Evolutionary conservation across 1,140 invertebrate species (phyloP), one percentile per base, ranked within the genome.

Genomic region (Arctopsyche grandis): DNA sequence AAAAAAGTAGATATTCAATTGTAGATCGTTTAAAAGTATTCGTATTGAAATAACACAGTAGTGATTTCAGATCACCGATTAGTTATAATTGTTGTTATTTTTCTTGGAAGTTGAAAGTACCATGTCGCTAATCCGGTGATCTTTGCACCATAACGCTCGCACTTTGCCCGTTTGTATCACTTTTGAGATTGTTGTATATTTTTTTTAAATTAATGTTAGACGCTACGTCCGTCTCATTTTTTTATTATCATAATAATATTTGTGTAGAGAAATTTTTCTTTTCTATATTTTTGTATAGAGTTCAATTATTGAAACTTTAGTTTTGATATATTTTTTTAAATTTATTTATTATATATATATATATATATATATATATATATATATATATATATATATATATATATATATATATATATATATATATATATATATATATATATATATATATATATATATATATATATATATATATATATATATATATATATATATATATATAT

Each of bases 21-120:
- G 56, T 60, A 60, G 56, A 60, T 19, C 9, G 16, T 60, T 60
- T 60, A 7, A 21, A 60, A 60, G n/a, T 60, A 60, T 60, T 60
- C 19, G 16, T 60, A 60, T 56, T n/a, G 14, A n/a, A 56, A n/a
- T 19, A 21, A 60, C 21, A 60, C 56, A 60, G 9, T 19, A 60
- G 21, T 60, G 56, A 21, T 7, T 38, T 60, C 12, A 14, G 48
- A 16, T 60, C 56, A 60, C 29, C 29, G 29, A 38, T 38, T 38
- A 38, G 29, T 38, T 7, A 38, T 38, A 38, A 38, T 38, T 38
- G 29, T 38, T 38, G 29, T 38, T 38, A 4, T 38, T 38, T 38
- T 38, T 38, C 7, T n/a, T n/a, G n/a, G n/a, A n/a, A n/a, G n/a
- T n/a, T n/a, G n/a, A n/a, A n/a, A n/a, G n/a, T 38, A 38, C 7